Percentiles rank a stretch among this genome's conserved stretches.
These are phyloP conservation scores for Pangasius krempfi DNA, from an alignment of 2,797 vertebrate genomes.

Conservation along the genomic window DNA sequence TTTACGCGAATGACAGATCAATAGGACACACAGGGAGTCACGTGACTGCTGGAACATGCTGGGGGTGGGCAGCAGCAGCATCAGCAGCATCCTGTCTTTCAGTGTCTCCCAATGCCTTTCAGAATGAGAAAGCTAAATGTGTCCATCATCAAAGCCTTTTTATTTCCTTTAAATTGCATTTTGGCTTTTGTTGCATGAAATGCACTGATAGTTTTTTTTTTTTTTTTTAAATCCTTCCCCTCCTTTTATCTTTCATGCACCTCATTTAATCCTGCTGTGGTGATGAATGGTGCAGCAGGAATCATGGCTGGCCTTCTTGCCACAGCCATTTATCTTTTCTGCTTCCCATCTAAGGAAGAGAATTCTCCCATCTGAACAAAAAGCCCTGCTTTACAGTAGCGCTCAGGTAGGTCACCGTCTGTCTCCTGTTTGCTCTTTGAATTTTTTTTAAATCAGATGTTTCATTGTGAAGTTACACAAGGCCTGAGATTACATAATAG, in stretches of 20 bases:
- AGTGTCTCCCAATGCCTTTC: conserved; percentile 60
- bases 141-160: conserved; percentile 40
- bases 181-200: conserved; percentile 30
- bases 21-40: conserved; percentile 66
- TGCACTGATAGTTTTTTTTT: conserved; percentile 52
- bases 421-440: conserved; percentile 47
- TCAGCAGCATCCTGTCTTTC: conserved; percentile 55
- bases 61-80: conserved; percentile 65
- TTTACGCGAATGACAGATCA: conserved; percentile 53
- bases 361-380: conserved; percentile 59
- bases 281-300: conserved; percentile 64
- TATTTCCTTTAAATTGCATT: not conserved
- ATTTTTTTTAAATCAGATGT: conserved; percentile 16
- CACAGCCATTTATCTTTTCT: conserved; percentile 58
- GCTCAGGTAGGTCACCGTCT: conserved; percentile 66
- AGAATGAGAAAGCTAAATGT: conserved; percentile 59
- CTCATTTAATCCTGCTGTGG: conserved; percentile 58
- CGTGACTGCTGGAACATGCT: conserved; percentile 64
- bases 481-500: conserved; percentile 43
- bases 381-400: conserved; percentile 58
- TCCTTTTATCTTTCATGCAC: conserved; percentile 55
- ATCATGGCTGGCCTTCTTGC: conserved; percentile 65
- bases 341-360: conserved; percentile 57
- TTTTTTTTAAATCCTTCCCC: not conserved
- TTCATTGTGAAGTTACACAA: conserved; percentile 33